A percentile compares a stretch with the other conserved stretches of the same genome.
phyloP scores from a whole-genome alignment of 2,888 invertebrate species.

The Euzetes globulus region DNA sequence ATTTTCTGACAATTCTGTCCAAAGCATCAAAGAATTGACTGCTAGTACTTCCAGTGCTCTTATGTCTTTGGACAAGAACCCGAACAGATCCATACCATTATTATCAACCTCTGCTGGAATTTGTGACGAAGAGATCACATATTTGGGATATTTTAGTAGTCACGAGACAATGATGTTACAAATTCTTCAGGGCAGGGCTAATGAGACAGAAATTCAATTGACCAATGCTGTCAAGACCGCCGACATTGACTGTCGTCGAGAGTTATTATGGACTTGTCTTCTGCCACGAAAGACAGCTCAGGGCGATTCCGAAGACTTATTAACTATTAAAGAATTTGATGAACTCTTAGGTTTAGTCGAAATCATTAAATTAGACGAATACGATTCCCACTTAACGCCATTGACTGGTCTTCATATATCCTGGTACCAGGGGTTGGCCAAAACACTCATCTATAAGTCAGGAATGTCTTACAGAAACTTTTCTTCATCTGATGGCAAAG shows the following conservation, averaged over 20 bases:
- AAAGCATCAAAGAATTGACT: not conserved
- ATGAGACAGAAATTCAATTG: conserved; percentile 54
- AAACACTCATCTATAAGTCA: conserved; percentile 53
- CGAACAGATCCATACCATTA: not conserved
- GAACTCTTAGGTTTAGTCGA: conserved; percentile 58
- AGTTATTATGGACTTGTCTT: conserved; percentile 63
- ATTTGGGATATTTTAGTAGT: conserved; percentile 61
- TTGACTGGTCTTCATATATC: conserved; percentile 57
- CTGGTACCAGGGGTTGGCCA: conserved; percentile 52
- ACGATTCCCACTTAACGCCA: conserved; percentile 56
- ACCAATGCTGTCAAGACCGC: conserved; percentile 58
- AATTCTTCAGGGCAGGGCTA: conserved; percentile 46
- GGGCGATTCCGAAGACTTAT: conserved; percentile 38
- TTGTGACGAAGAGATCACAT: conserved; percentile 52
- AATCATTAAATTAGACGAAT: conserved; percentile 54
- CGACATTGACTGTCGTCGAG: conserved; percentile 60
- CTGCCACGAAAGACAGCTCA: conserved; percentile 44
- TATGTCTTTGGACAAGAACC: not conserved
- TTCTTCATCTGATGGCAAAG: conserved; percentile 55
- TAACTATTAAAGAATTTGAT: conserved; percentile 58
- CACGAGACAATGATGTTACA: conserved; percentile 51
- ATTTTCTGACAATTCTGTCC: not conserved
- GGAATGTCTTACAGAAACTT: conserved; percentile 56
- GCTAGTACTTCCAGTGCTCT: not conserved
- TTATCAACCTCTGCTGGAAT: conserved; percentile 33